Conservation (phyloP, 53 echinoderm and acorn worm genomes). For the Echinarachnius parma region DNA sequence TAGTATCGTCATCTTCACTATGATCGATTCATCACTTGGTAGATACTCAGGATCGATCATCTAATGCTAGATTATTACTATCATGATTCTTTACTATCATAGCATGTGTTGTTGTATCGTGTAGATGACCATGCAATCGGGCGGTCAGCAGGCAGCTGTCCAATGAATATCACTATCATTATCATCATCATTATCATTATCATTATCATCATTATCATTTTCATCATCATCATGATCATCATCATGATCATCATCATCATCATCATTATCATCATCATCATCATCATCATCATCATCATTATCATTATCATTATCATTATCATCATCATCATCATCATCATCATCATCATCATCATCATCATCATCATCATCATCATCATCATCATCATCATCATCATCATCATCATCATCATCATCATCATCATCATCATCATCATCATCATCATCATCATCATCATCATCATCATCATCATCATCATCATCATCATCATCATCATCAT, state of each 20-base stretch:
- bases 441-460: background rate
- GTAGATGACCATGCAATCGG: too few relatives aligned
- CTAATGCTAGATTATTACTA: too few relatives aligned
- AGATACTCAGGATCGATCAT: too few relatives aligned
- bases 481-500: background rate
- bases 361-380: background rate
- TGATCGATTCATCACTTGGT: too few relatives aligned
- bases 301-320: constrained; percentile 5
- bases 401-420: background rate
- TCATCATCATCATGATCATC: background rate
- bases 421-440: background rate
- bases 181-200: background rate
- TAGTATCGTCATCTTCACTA: too few relatives aligned
- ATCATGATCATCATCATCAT: background rate
- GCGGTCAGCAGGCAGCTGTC: too few relatives aligned
- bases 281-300: background rate
- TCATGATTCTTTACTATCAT: too few relatives aligned
- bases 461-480: background rate
- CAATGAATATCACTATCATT: too few relatives aligned
- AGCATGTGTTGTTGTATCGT: too few relatives aligned
- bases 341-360: constrained; percentile 4
- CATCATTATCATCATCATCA: background rate
- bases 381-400: background rate
- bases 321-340: constrained; percentile 6
- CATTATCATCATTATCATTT: background rate